Conservation (phyloP, 2,797 vertebrate genomes). For the Coilia nasus region DNA sequence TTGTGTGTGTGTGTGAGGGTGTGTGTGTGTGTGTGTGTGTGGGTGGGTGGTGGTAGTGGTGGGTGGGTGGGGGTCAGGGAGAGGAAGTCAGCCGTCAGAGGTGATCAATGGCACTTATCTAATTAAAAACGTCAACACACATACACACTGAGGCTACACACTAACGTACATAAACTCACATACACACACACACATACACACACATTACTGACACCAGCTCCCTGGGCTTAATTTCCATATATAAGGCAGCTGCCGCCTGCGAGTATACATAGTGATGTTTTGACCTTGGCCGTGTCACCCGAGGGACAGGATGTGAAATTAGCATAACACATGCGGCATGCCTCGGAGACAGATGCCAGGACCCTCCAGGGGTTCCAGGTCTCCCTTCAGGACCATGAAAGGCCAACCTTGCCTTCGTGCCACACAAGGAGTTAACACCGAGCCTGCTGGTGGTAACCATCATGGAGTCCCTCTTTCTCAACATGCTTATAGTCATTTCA, state of each 20-base stretch:
- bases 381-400: slow-evolving; percentile 26
- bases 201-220: neutral
- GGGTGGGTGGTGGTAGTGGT: too few relatives aligned
- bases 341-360: slow-evolving; percentile 54
- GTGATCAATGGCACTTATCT: slow-evolving; percentile 68
- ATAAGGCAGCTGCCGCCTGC: neutral
- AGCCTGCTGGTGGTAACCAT: too few relatives aligned
- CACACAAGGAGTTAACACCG: too few relatives aligned
- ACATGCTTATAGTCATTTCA: too few relatives aligned
- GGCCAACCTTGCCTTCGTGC: too few relatives aligned
- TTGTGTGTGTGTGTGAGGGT: too few relatives aligned
- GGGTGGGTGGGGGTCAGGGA: neutral
- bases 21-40: too few relatives aligned
- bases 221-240: slow-evolving; percentile 8
- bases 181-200: slow-evolving; percentile 1
- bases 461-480: too few relatives aligned
- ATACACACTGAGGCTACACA: slow-evolving; percentile 57
- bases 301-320: slow-evolving; percentile 3
- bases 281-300: neutral
- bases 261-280: neutral
- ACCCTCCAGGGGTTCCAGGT: slow-evolving; percentile 44
- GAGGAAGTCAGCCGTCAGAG: slow-evolving; percentile 64
- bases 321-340: slow-evolving; percentile 32
- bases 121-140: slow-evolving; percentile 68
- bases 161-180: slow-evolving; percentile 61